These are phyloP conservation scores for Bombus sibiricus DNA, from an alignment of 1,140 invertebrate genomes.

Conservation along the genomic window DNA sequence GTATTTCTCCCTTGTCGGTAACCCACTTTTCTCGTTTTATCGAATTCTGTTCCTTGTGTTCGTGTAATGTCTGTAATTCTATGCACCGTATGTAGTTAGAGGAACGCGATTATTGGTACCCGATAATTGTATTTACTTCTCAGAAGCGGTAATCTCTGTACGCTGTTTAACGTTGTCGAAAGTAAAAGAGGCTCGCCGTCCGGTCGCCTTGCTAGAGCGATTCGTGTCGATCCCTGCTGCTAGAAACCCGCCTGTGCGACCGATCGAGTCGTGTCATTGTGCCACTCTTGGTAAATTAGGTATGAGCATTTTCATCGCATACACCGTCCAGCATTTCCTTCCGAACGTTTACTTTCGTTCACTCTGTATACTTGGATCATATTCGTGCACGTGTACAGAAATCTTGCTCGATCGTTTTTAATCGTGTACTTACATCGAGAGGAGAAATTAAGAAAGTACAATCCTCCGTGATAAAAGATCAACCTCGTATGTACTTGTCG, in stretches of 20 bases:
- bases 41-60: neutral
- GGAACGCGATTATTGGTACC: too few species aligned
- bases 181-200: slow-evolving; percentile 2
- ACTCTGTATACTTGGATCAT: neutral
- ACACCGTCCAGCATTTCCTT: neutral
- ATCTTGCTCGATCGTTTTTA: neutral
- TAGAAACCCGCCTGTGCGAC: slow-evolving; percentile 14
- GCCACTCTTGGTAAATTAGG: slow-evolving; percentile 1
- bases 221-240: slow-evolving; percentile 21
- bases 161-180: neutral
- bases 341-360: neutral
- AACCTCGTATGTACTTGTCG: neutral
- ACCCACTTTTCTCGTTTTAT: too few species aligned
- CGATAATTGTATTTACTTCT: neutral
- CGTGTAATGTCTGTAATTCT: neutral
- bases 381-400: neutral
- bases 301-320: neutral
- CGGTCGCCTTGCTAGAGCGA: slow-evolving; percentile 37
- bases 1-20: neutral
- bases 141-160: slow-evolving; percentile 6
- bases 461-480: neutral
- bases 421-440: neutral
- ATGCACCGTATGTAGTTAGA: neutral
- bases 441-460: too few species aligned
- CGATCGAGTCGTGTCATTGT: neutral